These are phyloP conservation scores for Drosophila serrata DNA, from an alignment of 1,140 invertebrate species.

Conservation along the genomic window DNA sequence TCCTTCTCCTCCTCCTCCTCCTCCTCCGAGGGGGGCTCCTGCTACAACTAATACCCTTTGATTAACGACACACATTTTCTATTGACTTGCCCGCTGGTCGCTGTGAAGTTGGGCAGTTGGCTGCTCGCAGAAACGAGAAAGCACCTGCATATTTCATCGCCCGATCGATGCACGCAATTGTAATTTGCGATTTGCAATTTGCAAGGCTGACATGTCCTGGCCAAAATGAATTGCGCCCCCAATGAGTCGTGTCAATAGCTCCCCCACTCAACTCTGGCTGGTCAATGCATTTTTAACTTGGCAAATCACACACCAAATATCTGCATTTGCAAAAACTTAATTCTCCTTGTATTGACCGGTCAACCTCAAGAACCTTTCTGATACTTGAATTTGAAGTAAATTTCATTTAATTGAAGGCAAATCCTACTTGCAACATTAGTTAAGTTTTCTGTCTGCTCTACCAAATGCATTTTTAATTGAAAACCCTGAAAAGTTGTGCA, in stretches of 20 bases:
- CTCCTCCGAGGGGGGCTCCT: conserved; percentile 66
- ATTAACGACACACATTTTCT: conserved; percentile 84
- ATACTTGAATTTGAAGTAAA: too few relatives aligned
- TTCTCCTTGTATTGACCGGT: too few relatives aligned
- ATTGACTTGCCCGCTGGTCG: conserved; percentile 60
- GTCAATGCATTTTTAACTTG: conserved; percentile 71
- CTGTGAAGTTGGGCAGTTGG: conserved; percentile 80
- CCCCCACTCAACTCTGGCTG: conserved; percentile 12
- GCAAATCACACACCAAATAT: too few relatives aligned
- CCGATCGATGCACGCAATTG: conserved; percentile 76
- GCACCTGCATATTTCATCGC: conserved; percentile 77
- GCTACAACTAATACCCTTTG: conserved; percentile 83
- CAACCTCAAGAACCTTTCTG: too few relatives aligned
- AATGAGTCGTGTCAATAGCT: conserved; percentile 62
- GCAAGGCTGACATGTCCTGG: conserved; percentile 73
- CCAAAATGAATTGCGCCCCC: conserved; percentile 41
- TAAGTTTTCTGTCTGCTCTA: neutral
- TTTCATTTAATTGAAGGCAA: neutral
- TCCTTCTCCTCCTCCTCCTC: conserved; percentile 5
- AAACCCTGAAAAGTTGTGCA: neutral
- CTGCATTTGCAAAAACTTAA: too few relatives aligned
- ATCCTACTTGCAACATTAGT: too few relatives aligned
- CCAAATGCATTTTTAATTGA: conserved; percentile 17
- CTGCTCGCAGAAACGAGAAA: conserved; percentile 42
- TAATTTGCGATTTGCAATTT: conserved; percentile 75